These are phyloP conservation scores for Drosophila seguyi DNA, from an alignment of 1,140 invertebrate species.

Conservation along the genomic window DNA sequence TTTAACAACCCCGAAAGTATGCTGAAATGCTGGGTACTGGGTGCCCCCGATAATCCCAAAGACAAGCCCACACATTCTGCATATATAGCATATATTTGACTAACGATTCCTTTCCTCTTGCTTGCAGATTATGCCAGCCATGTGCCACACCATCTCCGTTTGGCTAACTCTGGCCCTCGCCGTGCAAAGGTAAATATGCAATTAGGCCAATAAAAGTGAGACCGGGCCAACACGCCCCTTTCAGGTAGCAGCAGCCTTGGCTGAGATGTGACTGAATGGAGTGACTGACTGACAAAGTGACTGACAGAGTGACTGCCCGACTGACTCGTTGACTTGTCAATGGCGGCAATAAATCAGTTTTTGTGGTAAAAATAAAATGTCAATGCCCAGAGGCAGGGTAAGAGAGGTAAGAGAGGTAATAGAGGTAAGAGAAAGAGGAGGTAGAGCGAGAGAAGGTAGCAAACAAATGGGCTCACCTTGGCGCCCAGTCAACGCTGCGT, in stretches of 20 bases:
- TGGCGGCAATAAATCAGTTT: slow-evolving; percentile 71
- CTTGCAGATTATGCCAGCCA: slow-evolving; percentile 90
- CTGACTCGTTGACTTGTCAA: slow-evolving; percentile 66
- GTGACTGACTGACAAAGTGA: background rate
- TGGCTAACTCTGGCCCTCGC: slow-evolving; percentile 95
- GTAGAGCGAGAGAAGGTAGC: too few relatives aligned
- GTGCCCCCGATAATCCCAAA: background rate
- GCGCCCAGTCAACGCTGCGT: slow-evolving; percentile 47
- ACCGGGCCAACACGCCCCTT: background rate
- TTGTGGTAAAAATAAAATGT: slow-evolving; percentile 56
- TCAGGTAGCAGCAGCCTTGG: too few relatives aligned
- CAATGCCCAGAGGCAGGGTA: slow-evolving; percentile 32
- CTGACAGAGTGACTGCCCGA: slow-evolving; percentile 22
- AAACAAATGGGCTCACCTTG: slow-evolving; percentile 29
- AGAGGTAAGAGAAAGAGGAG: too few relatives aligned
- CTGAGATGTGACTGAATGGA: background rate
- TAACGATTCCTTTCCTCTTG: slow-evolving; percentile 17
- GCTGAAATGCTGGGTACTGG: background rate
- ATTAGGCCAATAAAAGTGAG: slow-evolving; percentile 46
- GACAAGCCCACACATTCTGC: background rate
- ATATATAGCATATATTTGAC: slow-evolving; percentile 8
- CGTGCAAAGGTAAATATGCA: slow-evolving; percentile 89
- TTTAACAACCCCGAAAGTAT: slow-evolving; percentile 17
- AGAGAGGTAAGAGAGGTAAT: too few relatives aligned
- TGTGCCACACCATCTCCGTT: slow-evolving; percentile 96